A percentile compares a stretch with the other conserved stretches of the same genome.
phyloP scores from a whole-genome alignment of 2,888 invertebrate species.

The Diabrotica balteata region DNA sequence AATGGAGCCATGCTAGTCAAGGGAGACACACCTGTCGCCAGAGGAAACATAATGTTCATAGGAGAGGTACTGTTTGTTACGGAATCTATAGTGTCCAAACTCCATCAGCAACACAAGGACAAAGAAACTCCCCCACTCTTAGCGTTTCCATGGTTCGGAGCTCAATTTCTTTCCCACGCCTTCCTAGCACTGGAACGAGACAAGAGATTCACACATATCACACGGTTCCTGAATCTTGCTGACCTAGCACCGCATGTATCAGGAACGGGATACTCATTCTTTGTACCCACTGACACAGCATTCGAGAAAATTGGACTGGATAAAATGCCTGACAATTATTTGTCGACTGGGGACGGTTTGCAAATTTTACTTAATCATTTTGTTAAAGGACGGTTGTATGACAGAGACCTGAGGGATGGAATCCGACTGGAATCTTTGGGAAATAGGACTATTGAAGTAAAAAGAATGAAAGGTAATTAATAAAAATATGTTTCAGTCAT shows the following conservation, averaged over 20 bases:
- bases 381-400: conserved; percentile 68
- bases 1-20: conserved; percentile 68
- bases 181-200: conserved; percentile 68
- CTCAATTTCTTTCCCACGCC: conserved; percentile 70
- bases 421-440: conserved; percentile 65
- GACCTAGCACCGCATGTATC: conserved; percentile 69
- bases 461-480: conserved; percentile 58
- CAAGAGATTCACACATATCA: conserved; percentile 65
- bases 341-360: conserved; percentile 66
- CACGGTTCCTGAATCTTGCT: conserved; percentile 69
- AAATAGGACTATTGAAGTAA: conserved; percentile 65
- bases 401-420: conserved; percentile 66
- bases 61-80: conserved; percentile 70
- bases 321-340: conserved; percentile 65
- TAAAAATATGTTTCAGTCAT: not conserved
- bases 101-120: conserved; percentile 70
- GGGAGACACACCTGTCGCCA: conserved; percentile 67
- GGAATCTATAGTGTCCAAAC: conserved; percentile 67
- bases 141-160: conserved; percentile 71
- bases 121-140: conserved; percentile 71
- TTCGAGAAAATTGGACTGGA: conserved; percentile 69
- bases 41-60: conserved; percentile 70
- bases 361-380: conserved; percentile 69
- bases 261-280: conserved; percentile 73
- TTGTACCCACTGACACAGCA: conserved; percentile 73